Conservation (phyloP, 2,113 vertebrate genomes). For the Macrotus californicus region DNA sequence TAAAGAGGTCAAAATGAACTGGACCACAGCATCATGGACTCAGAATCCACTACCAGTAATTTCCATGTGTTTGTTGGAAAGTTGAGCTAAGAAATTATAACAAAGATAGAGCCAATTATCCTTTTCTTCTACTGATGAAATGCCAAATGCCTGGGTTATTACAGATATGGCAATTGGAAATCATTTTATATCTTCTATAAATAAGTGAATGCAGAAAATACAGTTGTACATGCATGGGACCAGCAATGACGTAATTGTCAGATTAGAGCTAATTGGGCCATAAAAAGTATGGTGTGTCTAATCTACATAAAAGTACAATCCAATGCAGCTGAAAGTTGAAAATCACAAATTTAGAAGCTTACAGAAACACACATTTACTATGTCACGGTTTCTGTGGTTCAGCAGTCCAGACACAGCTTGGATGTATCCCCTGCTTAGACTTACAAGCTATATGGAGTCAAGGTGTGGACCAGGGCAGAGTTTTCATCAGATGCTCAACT, state of each 20-base stretch:
- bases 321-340: slow-evolving; percentile 91
- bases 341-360: slow-evolving; percentile 8
- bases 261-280: slow-evolving; percentile 91
- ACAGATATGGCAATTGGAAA: slow-evolving; percentile 93
- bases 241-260: slow-evolving; percentile 91
- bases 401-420: neutral
- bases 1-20: slow-evolving; percentile 93
- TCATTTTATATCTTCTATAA: slow-evolving; percentile 96
- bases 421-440: neutral
- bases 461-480: neutral
- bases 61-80: slow-evolving; percentile 92
- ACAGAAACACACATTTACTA: neutral
- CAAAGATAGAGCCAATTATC: slow-evolving; percentile 89
- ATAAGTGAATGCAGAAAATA: slow-evolving; percentile 93
- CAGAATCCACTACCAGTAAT: slow-evolving; percentile 88
- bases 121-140: slow-evolving; percentile 91
- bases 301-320: slow-evolving; percentile 86
- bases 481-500: neutral
- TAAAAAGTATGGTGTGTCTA: slow-evolving; percentile 88
- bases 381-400: neutral
- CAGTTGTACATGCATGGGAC: slow-evolving; percentile 88
- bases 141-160: slow-evolving; percentile 91
- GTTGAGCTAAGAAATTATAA: slow-evolving; percentile 91
- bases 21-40: slow-evolving; percentile 90
- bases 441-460: neutral